Base-by-base conservation (phyloP, 2,797 vertebrate species). In the Ctenopoma multispine region DNA sequence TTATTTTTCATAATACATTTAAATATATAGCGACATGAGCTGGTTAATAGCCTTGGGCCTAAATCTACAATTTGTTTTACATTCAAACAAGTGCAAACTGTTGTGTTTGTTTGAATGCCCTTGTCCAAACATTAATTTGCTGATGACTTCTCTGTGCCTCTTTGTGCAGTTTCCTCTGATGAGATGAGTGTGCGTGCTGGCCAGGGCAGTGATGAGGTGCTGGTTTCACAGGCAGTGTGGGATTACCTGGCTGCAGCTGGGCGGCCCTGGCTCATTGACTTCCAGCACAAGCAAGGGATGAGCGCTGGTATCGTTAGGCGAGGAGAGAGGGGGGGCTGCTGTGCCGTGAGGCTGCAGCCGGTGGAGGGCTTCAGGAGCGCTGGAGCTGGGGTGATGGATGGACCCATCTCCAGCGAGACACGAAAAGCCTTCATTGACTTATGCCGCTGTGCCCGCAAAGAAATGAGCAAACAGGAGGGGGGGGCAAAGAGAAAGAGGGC, bases 211-310 rank as follows among this genome's bases (percentile, higher is more conserved):
- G 97, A 96, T 92, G 96, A 97, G 84, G 96, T 99, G 86, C 95
- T 97, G 77, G 96, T 99, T 86, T 96, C 97, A 69, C 97, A 97
- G 88, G 96, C 95, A 14, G 96, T 98, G 70, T 99, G 97, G 97
- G 97, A 99, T 93, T 98, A 97, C 94, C 90, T 99, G 91, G 96
- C 95, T 85, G 95, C 96, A 71, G 93, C 93, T 5, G 96, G 96
- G 81, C 95, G 95, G 63, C 94, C 96, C 84, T 96, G 96, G 91
- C 94, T 98, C 92, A 94, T 96, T 53, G 96, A 96, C 77, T 97
- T 99, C 84, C 95, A 96, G 91, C 95, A 95, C 87, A 97, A 96
- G 89, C 96, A 97, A 85, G 95, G 95, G 69, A 96, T 98, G 80
- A 95, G 94, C 46, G 96, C 96, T 61, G 93, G 96, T 81, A 97